Base-by-base conservation (phyloP, 1,140 invertebrate species). In the Rhagoletis pomonella region DNA sequence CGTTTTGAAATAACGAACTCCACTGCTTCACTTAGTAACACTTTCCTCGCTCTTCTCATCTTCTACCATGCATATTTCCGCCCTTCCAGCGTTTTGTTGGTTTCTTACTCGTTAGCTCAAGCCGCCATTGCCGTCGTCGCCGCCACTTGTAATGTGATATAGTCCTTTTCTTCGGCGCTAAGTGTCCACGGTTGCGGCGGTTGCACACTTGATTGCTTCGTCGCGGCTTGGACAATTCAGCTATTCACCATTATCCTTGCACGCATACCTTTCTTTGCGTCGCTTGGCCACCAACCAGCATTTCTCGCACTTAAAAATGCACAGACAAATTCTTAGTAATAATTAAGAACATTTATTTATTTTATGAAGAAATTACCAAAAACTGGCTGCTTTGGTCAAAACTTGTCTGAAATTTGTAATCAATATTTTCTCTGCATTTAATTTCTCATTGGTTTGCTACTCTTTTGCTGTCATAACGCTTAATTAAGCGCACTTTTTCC, bases 131-230 rank as follows among this genome's bases (percentile, higher is more conserved):
- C 29, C 29, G 29, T 29, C 29, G 29, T 29, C 73, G 39, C 7
- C n/a, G 73, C 47, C 73, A 4, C 12, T 10, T 55, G 73, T 81
- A 81, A 81, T 58, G 50, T 7, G 73, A 81, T 81, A 19, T 73
- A 47, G 39, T 47, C 39, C 67, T 73, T 47, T 4, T 47, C 17
- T 73, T 29, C 29, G 44, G 7, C 3, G 17, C n/a, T 81, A 19
- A 81, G 73, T 81, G 73, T 81, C 44, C 47, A 50, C 55, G 19
- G 50, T 29, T 29, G 29, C 73, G 29, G 73, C 73, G 73, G 73
- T 81, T 81, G 73, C 73, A 81, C 73, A 55, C 73, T 55, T 55
- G 73, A 81, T 81, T 81, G 73, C 73, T 58, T 12, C 29, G 29
- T 29, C 47, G 47, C 73, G 44, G 69, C 44, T 47, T 2, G 19